These are phyloP conservation scores for Arctocebus calabarensis DNA, from an alignment of 2,797 vertebrate species.

Conservation along the genomic window DNA sequence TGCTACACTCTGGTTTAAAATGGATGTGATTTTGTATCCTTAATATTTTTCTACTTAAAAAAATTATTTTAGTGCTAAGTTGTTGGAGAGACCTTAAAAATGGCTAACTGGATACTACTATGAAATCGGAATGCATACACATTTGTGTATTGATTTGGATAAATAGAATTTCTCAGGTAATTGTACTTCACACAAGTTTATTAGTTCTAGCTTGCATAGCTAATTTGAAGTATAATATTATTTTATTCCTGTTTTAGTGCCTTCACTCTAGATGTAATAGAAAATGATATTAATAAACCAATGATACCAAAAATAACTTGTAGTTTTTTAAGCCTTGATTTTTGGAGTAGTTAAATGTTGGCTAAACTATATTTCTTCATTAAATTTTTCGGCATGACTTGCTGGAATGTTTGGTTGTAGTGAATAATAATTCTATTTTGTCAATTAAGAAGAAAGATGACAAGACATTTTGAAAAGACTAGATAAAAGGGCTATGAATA, in stretches of 20 bases:
- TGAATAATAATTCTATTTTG: slow-evolving; percentile 32
- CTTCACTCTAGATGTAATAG: not conserved
- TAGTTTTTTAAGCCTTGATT: not conserved
- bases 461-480: slow-evolving; percentile 17
- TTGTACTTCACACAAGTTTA: not conserved
- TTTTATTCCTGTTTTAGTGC: not conserved
- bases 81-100: not conserved
- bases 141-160: not conserved
- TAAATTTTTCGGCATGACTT: slow-evolving; percentile 51
- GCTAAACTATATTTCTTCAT: slow-evolving; percentile 55
- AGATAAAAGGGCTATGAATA: not conserved
- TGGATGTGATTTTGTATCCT: not conserved
- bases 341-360: slow-evolving; percentile 5
- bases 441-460: slow-evolving; percentile 60
- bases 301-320: not conserved
- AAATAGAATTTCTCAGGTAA: slow-evolving; percentile 25
- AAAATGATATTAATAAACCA: not conserved
- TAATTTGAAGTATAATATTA: slow-evolving; percentile 23
- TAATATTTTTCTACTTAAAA: slow-evolving; percentile 15
- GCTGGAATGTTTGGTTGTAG: slow-evolving; percentile 41
- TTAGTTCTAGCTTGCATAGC: not conserved
- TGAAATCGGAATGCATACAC: not conserved
- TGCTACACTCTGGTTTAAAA: not conserved
- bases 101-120: not conserved
- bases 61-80: not conserved